Base-by-base conservation (phyloP, 2,113 vertebrate genomes). In the Chunga burmeisteri region DNA sequence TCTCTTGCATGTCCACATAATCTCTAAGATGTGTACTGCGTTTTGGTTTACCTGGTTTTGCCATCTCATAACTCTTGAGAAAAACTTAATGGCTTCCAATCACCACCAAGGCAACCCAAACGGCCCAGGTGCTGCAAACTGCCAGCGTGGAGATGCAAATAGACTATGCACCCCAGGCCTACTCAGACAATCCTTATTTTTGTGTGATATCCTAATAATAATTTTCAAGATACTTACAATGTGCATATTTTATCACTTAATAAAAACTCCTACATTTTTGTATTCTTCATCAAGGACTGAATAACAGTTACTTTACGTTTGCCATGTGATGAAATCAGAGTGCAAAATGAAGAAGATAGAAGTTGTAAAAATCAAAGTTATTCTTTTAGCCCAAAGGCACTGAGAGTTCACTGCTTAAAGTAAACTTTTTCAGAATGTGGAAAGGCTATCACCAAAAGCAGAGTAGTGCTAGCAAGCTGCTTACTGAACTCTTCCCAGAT, bases 81-180 rank as follows among this genome's bases (percentile, higher is more conserved):
- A 42, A 27, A 86, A 49, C 0, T 29, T 36, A 16, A 0, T 0
- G 10, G 3, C 55, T 84, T 88, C 20, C 9, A 36, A 2, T 55
- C 40, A 59, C 42, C 1, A 1, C 11, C 16, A 78, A 71, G 32
- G 15, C 27, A 73, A 56, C 19, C 5, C 17, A 82, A 85, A 68
- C 0, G 4, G 9, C 21, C 27, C 13, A 42, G 4, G n/a, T 79
- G 22, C 15, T 72, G 26, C 18, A 67, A 81, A 63, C 12, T 21
- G 32, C 7, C 26, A 20, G 5, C 13, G 10, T 47, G 44, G 25
- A 80, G 53, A 49, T 1, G 1, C 2, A 91, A 82, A 44, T 1
- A 52, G 42, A 26, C 10, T 10, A 5, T 4, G 7, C 7, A 58
- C 2, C 2, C 8, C n/a, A 79, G 21, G 11, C 14, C 65, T 59